phyloP scores from a whole-genome alignment of 2,113 vertebrate genomes.

The Catagonus wagneri region DNA sequence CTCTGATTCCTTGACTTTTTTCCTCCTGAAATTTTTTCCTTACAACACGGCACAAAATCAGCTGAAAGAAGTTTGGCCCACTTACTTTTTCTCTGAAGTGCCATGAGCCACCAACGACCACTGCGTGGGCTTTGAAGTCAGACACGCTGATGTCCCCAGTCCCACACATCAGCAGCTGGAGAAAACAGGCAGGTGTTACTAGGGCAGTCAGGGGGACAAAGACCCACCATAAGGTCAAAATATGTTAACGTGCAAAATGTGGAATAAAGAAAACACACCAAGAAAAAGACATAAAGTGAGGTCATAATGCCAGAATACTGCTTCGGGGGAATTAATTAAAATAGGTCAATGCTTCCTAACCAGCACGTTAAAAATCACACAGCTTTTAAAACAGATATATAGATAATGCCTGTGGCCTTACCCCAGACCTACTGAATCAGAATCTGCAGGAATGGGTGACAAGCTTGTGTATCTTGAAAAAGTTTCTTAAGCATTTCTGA shows the following conservation, averaged over 20 bases:
- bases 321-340: background rate
- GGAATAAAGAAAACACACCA: constrained; percentile 12
- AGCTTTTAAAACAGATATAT: background rate
- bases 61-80: background rate
- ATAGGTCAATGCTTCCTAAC: background rate
- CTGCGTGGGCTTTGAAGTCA: constrained; percentile 98
- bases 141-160: constrained; percentile 98
- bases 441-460: background rate
- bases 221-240: background rate
- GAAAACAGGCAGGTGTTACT: constrained; percentile 74
- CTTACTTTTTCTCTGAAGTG: constrained; percentile 98
- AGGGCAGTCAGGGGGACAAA: constrained; percentile 34
- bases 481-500: constrained; percentile 9
- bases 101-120: constrained; percentile 98
- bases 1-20: background rate
- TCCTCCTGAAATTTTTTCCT: constrained; percentile 39
- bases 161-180: constrained; percentile 97
- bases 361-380: background rate
- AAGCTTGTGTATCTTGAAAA: background rate
- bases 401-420: background rate
- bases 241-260: background rate
- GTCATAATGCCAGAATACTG: background rate
- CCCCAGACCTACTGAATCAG: background rate
- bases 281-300: constrained; percentile 23
- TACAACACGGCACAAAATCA: background rate